Evolutionary conservation across 2,113 vertebrate species (phyloP).

Genomic region (Ictidomys tridecemlineatus): DNA sequence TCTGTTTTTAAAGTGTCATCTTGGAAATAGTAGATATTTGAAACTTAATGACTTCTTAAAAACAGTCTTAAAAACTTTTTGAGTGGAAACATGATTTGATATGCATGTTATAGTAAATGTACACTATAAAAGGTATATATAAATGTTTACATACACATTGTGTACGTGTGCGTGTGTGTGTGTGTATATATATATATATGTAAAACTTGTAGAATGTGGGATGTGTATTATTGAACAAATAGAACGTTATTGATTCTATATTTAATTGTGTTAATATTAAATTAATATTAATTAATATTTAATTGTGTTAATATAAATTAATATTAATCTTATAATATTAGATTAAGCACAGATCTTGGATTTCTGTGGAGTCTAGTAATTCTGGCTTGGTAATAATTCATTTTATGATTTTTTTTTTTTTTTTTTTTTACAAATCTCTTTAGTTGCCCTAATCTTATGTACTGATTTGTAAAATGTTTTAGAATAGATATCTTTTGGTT

Average conservation of each 20-base stretch:
- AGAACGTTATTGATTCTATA: neutral
- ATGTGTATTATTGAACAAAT: slow-evolving; percentile 27
- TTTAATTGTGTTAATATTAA: slow-evolving; percentile 24
- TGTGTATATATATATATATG: too few relatives aligned
- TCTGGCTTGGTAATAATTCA: neutral
- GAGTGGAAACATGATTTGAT: neutral
- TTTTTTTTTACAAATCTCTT: neutral
- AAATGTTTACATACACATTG: neutral
- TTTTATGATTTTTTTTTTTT: neutral
- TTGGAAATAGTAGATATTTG: slow-evolving; percentile 23
- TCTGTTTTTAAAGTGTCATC: slow-evolving; percentile 11
- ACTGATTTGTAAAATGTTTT: slow-evolving; percentile 18
- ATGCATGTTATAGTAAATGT: neutral
- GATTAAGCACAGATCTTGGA: slow-evolving; percentile 4
- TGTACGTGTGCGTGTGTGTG: too few relatives aligned
- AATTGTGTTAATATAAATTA: too few relatives aligned
- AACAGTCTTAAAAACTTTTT: neutral
- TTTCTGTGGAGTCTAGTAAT: neutral
- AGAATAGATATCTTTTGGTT: slow-evolving; percentile 20
- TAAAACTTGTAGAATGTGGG: neutral
- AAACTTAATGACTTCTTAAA: slow-evolving; percentile 48
- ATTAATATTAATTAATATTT: too few relatives aligned
- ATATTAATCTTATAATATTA: slow-evolving; percentile 21
- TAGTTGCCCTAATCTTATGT: neutral
- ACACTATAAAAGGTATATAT: neutral